Conservation (phyloP, 2,888 invertebrate species). For the Ennomos quercinarius region DNA sequence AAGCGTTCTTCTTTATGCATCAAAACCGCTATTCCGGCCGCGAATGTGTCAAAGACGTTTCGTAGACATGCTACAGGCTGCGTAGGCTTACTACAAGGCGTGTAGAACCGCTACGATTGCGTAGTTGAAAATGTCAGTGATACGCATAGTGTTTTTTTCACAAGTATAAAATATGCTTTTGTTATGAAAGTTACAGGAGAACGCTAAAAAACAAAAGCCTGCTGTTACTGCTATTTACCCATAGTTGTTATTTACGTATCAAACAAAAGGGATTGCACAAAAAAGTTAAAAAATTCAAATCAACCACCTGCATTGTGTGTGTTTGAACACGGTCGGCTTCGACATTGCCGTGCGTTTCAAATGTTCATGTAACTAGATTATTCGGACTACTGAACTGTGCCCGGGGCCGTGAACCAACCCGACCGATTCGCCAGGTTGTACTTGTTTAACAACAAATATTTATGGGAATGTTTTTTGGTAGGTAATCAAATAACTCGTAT, state of each 20-base stretch:
- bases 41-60: too few species aligned
- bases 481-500: too few species aligned
- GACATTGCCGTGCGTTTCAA: conserved; percentile 27
- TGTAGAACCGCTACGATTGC: too few species aligned
- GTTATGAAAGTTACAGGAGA: too few species aligned
- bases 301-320: conserved; percentile 13
- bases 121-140: too few species aligned
- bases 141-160: too few species aligned
- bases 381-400: conserved; percentile 53
- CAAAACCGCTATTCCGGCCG: too few species aligned
- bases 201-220: conserved; percentile 5
- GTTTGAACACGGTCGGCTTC: conserved; percentile 2
- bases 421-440: conserved; percentile 7
- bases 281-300: conserved; percentile 20
- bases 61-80: too few species aligned
- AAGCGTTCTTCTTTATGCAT: too few species aligned
- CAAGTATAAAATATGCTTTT: too few species aligned
- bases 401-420: conserved; percentile 20
- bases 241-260: conserved; percentile 14
- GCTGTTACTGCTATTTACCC: conserved; percentile 10
- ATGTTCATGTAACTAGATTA: conserved; percentile 53
- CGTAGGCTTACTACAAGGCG: too few species aligned
- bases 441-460: conserved; percentile 18
- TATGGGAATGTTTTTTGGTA: conserved; percentile 1
- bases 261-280: conserved; percentile 10